phyloP scores from a whole-genome alignment of 1,140 invertebrate genomes.

The Lepidurus packardi region DNA sequence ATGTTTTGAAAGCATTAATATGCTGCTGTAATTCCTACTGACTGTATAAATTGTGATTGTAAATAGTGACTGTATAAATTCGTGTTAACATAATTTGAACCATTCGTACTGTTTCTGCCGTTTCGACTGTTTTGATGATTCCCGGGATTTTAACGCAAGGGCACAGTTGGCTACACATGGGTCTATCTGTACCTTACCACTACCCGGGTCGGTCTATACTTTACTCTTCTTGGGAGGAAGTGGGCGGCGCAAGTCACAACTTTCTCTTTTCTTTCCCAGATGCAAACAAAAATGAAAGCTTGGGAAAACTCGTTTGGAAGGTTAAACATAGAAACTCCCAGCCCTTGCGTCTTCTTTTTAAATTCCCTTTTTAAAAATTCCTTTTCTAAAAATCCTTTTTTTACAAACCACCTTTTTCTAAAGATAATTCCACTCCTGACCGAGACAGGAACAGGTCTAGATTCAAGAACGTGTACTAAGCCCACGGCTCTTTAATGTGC shows the following conservation, averaged over 20 bases:
- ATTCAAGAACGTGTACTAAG: neutral
- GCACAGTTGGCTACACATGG: too few relatives aligned
- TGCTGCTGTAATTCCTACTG: neutral
- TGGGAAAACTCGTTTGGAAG: neutral
- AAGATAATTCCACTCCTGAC: neutral
- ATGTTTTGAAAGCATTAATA: neutral
- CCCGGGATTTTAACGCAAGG: too few relatives aligned
- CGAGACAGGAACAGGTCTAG: neutral
- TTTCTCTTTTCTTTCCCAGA: constrained; percentile 11
- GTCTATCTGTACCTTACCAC: too few relatives aligned
- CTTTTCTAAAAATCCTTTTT: neutral
- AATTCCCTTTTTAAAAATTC: neutral
- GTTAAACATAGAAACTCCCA: neutral
- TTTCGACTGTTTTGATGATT: too few relatives aligned
- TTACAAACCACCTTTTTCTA: neutral
- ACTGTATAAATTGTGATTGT: too few relatives aligned
- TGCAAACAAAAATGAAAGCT: neutral
- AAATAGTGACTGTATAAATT: too few relatives aligned
- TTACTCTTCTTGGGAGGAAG: too few relatives aligned
- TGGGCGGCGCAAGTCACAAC: neutral
- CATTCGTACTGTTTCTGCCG: too few relatives aligned
- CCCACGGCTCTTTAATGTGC: neutral
- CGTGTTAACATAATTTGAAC: too few relatives aligned
- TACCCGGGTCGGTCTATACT: too few relatives aligned
- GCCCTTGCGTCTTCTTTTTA: neutral